phyloP scores from a whole-genome alignment of 2,113 vertebrate genomes.

The Diadophis punctatus region DNA sequence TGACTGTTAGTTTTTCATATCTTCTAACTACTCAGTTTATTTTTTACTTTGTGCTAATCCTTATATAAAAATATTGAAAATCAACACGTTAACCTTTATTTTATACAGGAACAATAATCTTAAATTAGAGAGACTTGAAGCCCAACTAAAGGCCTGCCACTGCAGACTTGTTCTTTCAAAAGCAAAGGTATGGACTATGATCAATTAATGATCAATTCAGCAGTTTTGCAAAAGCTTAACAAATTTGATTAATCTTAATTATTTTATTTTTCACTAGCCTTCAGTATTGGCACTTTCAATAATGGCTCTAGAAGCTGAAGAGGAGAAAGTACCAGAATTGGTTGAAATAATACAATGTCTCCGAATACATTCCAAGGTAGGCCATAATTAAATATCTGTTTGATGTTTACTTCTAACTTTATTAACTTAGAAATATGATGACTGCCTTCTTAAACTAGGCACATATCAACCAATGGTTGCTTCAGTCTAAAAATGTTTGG shows the following conservation, averaged over 20 bases:
- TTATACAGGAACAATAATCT: slow-evolving; percentile 74
- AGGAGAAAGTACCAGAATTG: slow-evolving; percentile 75
- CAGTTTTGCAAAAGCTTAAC: background rate
- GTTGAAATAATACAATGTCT: slow-evolving; percentile 74
- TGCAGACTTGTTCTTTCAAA: slow-evolving; percentile 91
- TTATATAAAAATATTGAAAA: background rate
- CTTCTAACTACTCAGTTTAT: background rate
- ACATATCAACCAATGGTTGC: background rate
- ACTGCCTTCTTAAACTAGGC: background rate
- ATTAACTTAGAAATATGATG: background rate
- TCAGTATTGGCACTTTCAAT: slow-evolving; percentile 87
- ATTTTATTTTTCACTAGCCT: slow-evolving; percentile 70
- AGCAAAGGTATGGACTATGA: slow-evolving; percentile 79
- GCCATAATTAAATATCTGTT: background rate
- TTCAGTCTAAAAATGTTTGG: background rate
- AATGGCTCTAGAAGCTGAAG: slow-evolving; percentile 79
- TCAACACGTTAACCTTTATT: slow-evolving; percentile 11
- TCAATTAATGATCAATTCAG: slow-evolving; percentile 9
- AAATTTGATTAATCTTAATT: background rate
- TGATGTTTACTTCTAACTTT: background rate
- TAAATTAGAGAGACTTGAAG: slow-evolving; percentile 88
- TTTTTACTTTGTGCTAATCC: background rate
- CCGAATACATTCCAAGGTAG: slow-evolving; percentile 81
- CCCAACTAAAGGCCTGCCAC: slow-evolving; percentile 92
- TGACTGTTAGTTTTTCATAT: background rate